Conservation (phyloP, 1,140 invertebrate species). For the Thalassaphorura encarpata region DNA sequence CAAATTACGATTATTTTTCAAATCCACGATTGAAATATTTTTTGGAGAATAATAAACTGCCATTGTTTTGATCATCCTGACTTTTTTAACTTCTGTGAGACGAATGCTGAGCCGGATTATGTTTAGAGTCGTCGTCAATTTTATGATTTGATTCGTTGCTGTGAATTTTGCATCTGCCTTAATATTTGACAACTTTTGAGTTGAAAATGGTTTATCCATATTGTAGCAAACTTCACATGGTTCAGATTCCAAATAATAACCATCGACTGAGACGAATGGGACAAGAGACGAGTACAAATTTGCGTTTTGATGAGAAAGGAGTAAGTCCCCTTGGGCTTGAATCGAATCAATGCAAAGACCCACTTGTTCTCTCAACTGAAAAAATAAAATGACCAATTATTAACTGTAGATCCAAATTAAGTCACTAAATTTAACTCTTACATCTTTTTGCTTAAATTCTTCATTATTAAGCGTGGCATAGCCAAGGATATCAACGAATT, state of each 20-base stretch:
- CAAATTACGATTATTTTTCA: constrained; percentile 87
- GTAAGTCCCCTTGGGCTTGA: constrained; percentile 71
- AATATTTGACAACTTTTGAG: constrained; percentile 84
- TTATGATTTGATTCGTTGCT: constrained; percentile 94
- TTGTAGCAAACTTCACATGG: constrained; percentile 96
- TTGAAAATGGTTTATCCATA: constrained; percentile 83
- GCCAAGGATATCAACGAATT: constrained; percentile 92
- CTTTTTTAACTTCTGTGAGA: constrained; percentile 88
- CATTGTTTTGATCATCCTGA: constrained; percentile 93
- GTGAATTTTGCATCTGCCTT: constrained; percentile 97
- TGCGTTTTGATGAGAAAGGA: constrained; percentile 87
- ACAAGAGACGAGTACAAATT: constrained; percentile 83
- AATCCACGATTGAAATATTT: constrained; percentile 88
- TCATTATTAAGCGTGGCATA: constrained; percentile 76
- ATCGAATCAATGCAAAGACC: constrained; percentile 75
- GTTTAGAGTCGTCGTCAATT: constrained; percentile 85
- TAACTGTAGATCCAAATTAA: constrained; percentile 36
- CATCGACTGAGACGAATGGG: constrained; percentile 87
- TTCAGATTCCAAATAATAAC: constrained; percentile 92
- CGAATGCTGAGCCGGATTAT: constrained; percentile 88
- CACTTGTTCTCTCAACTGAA: constrained; percentile 61
- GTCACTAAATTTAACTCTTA: constrained; percentile 12
- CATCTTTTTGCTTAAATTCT: constrained; percentile 33
- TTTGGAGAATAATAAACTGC: constrained; percentile 97
- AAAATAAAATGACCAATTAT: constrained; percentile 11